Percentiles rank a stretch among this genome's conserved stretches.
These are phyloP conservation scores for Galeruca laticollis DNA, from an alignment of 2,888 invertebrate genomes.

Conservation along the genomic window DNA sequence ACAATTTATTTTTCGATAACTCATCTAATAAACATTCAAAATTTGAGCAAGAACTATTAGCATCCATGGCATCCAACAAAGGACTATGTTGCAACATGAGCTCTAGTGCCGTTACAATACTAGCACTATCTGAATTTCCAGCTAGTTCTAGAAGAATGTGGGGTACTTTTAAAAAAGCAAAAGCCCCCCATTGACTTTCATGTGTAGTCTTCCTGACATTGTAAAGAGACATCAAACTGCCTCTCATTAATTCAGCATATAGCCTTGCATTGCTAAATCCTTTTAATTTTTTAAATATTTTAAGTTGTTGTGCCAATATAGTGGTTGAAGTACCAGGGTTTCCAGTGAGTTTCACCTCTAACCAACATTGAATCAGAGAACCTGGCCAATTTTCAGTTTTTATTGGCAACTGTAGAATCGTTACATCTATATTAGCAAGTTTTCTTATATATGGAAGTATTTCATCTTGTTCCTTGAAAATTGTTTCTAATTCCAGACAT, in stretches of 20 bases:
- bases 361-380: constrained; percentile 74
- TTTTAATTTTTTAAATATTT: constrained; percentile 87
- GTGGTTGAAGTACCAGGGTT: constrained; percentile 88
- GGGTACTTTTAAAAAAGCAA: constrained; percentile 92
- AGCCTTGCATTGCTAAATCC: constrained; percentile 84
- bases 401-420: constrained; percentile 54
- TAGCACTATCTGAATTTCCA: constrained; percentile 55
- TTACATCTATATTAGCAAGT: constrained; percentile 57
- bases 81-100: constrained; percentile 87
- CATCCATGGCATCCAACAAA: constrained; percentile 89
- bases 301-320: constrained; percentile 83
- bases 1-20: constrained; percentile 81
- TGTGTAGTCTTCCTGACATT: constrained; percentile 86
- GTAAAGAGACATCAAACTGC: constrained; percentile 90
- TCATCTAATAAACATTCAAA: constrained; percentile 87
- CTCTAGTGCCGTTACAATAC: constrained; percentile 84
- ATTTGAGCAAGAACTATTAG: constrained; percentile 89
- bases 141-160: constrained; percentile 73
- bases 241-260: constrained; percentile 90
- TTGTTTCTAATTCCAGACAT: constrained; percentile 78
- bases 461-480: constrained; percentile 58
- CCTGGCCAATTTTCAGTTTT: constrained; percentile 60
- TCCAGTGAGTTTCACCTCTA: constrained; percentile 86
- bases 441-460: constrained; percentile 53
- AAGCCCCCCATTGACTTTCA: constrained; percentile 94